Evolutionary conservation across 2,888 invertebrate species (phyloP).

Genomic region (Ormyrus pomaceus): DNA sequence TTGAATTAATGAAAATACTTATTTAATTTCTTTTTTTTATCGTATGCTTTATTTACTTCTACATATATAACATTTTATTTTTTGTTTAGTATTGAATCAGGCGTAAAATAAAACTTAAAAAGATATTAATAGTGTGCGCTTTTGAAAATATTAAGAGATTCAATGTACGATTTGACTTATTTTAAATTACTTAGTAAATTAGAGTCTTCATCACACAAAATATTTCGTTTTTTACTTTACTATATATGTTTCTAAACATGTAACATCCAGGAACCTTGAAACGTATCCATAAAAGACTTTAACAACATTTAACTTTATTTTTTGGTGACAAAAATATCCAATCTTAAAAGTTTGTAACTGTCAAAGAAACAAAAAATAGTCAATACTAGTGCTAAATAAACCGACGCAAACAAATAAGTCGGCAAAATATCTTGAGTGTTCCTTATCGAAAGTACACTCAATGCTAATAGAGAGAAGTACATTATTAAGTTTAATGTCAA

Average conservation of each 20-base stretch:
- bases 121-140: constrained; percentile 36
- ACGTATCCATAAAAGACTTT: background rate
- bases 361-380: constrained; percentile 18
- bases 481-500: constrained; percentile 52
- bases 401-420: constrained; percentile 22
- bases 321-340: constrained; percentile 12
- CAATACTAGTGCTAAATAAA: constrained; percentile 28
- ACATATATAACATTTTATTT: constrained; percentile 14
- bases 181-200: constrained; percentile 19
- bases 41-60: constrained; percentile 42
- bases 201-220: constrained; percentile 38
- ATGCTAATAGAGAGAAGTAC: constrained; percentile 54
- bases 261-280: too few species aligned
- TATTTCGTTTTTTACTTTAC: background rate
- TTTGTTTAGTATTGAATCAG: constrained; percentile 6
- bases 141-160: constrained; percentile 51
- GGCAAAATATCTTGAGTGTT: constrained; percentile 18
- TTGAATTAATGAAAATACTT: too few species aligned
- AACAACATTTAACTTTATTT: constrained; percentile 24
- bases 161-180: constrained; percentile 27
- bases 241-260: too few species aligned
- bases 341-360: constrained; percentile 3
- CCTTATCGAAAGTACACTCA: constrained; percentile 34
- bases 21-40: background rate
- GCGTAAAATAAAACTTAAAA: constrained; percentile 34